Evolutionary conservation across 1,140 invertebrate species (phyloP), one percentile per base, ranked within the genome.

Genomic region (Bombus huntii): DNA sequence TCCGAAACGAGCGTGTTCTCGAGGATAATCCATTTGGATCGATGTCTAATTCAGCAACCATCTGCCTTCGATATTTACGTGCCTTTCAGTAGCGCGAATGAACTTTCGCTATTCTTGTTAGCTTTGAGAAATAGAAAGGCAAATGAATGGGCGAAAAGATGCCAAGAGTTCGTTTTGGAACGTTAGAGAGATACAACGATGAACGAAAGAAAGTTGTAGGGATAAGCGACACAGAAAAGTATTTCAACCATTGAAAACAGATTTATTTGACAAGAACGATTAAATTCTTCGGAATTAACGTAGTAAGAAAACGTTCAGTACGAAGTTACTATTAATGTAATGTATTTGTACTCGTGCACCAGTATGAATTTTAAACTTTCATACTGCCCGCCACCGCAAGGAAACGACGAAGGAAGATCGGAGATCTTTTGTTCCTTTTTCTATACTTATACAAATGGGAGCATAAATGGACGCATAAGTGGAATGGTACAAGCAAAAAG

Each of bases 21-120:
- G 22, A 71, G 68, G 42, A 53, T 83, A 68, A 77, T 83, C 62
- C 73, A 39, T 68, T 76, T 68, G 65, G 39, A 66, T 70, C 70
- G 59, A 85, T 81, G 57, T 53, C 77, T 65, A 85, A 73, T 81
- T 62, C 44, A 76, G 37, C 28, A 72, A 25, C 15, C 37, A 22
- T 31, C 15, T 22, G 5, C 62, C n/a, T 25, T 25, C 22, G 15
- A 25, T 81, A 62, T 73, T 81, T 59, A 59, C 68, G 68, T 73
- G 9, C 28, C 31, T n/a, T 37, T 72, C 1, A 57, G 22, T n/a
- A 57, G 10, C n/a, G 37, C 12, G 37, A 72, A 72, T 39, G n/a
- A 72, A 72, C n/a, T 72, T 81, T 34, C 59, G 53, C 31, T 72
- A 53, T 53, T 53, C 15, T 22, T 28, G 44, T 42, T n/a, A 47